phyloP scores from a whole-genome alignment of 2,113 vertebrate species.

The Phylloscopus whistleri region DNA sequence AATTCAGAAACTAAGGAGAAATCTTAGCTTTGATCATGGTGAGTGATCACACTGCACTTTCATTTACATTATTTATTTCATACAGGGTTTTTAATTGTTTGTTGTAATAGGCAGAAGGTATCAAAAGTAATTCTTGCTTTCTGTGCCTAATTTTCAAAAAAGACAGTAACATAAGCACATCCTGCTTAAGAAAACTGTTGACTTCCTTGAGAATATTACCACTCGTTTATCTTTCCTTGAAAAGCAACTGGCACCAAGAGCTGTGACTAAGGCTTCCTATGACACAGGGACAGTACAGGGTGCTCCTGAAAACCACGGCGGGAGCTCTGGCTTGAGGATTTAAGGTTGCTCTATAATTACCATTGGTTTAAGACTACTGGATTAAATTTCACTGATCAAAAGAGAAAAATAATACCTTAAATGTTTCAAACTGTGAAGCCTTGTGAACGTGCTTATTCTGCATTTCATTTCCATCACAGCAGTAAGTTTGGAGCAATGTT shows the following conservation, averaged over 20 bases:
- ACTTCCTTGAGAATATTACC: not conserved
- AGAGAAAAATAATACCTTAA: not conserved
- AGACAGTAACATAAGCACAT: not conserved
- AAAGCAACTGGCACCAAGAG: not conserved
- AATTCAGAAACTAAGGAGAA: not conserved
- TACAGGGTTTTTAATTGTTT: not conserved
- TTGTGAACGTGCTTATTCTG: not conserved
- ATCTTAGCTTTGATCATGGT: not conserved
- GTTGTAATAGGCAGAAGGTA: not conserved
- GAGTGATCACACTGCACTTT: not conserved
- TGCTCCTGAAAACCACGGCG: not conserved
- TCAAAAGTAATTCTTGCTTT: not conserved
- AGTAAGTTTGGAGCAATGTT: not conserved
- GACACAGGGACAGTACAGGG: not conserved
- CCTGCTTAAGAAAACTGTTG: not conserved
- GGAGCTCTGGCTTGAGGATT: not conserved
- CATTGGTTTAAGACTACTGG: not conserved
- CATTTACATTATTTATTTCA: not conserved
- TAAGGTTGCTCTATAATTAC: not conserved
- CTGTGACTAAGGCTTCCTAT: not conserved
- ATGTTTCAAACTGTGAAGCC: not conserved
- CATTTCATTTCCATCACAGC: not conserved
- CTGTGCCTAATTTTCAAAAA: not conserved
- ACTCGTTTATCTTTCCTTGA: not conserved
- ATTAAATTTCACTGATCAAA: not conserved